Conservation (phyloP, 2,113 vertebrate species). For the Oryzias javanicus region DNA sequence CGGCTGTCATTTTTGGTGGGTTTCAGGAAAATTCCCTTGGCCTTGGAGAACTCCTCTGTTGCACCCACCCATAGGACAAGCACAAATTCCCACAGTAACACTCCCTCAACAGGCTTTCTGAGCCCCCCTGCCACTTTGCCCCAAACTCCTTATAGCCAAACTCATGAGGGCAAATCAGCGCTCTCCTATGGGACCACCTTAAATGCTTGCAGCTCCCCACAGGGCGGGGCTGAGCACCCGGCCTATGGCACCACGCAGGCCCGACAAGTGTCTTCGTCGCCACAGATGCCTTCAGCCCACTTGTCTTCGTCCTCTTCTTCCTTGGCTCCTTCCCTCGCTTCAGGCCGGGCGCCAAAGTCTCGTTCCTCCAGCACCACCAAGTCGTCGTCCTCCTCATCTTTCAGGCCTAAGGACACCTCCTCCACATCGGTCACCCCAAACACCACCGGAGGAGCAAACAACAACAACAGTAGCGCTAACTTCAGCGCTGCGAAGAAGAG, state of each 20-base stretch:
- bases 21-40: constrained; percentile 93
- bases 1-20: neutral
- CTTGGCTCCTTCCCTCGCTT: constrained; percentile 84
- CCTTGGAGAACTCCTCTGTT: constrained; percentile 80
- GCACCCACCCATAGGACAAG: constrained; percentile 83
- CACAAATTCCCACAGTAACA: constrained; percentile 84
- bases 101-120: constrained; percentile 81
- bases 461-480: constrained; percentile 77
- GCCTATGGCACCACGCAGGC: constrained; percentile 86
- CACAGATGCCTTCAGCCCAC: constrained; percentile 93
- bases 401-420: constrained; percentile 65
- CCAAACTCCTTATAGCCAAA: constrained; percentile 83
- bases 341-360: constrained; percentile 91
- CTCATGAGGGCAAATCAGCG: constrained; percentile 81
- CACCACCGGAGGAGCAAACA: constrained; percentile 68
- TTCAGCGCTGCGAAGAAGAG: constrained; percentile 92
- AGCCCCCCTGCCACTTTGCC: constrained; percentile 80
- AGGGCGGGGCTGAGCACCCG: constrained; percentile 85
- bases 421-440: constrained; percentile 72
- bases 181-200: constrained; percentile 94
- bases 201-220: constrained; percentile 85
- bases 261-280: constrained; percentile 94
- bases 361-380: constrained; percentile 89
- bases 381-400: constrained; percentile 79
- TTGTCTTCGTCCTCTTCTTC: constrained; percentile 76